Evolutionary conservation across 2,113 vertebrate genomes (phyloP).

Genomic region (Dromaius novaehollandiae): DNA sequence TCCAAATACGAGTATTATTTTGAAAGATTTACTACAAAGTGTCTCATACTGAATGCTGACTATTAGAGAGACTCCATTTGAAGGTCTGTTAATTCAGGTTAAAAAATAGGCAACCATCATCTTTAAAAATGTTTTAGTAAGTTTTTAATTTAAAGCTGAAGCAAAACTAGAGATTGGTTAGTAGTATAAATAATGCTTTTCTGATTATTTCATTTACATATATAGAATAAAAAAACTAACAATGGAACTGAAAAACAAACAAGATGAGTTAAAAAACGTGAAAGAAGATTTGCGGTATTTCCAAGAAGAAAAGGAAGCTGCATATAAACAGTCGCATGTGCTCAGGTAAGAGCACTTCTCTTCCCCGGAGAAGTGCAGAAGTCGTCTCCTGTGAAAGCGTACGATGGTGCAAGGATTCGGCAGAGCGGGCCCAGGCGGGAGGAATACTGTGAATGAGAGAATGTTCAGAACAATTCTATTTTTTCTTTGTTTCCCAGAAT

Average conservation of each 20-base stretch:
- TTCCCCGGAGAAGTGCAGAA: not conserved
- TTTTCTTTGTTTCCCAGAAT: not conserved
- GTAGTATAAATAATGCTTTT: not conserved
- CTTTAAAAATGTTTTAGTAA: not conserved
- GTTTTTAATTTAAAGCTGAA: not conserved
- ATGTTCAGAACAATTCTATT: slow-evolving; percentile 12
- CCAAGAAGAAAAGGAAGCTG: slow-evolving; percentile 72
- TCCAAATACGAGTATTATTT: not conserved
- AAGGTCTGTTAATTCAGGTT: not conserved
- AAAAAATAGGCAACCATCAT: not conserved
- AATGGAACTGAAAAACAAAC: slow-evolving; percentile 75
- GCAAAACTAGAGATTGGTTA: not conserved
- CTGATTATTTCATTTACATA: not conserved
- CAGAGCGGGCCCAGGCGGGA: slow-evolving; percentile 43
- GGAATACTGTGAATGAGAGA: slow-evolving; percentile 58
- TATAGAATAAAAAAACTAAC: slow-evolving; percentile 70
- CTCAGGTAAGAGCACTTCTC: slow-evolving; percentile 77
- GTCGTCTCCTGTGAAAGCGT: not conserved
- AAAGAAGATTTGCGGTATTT: slow-evolving; percentile 65
- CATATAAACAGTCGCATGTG: slow-evolving; percentile 63
- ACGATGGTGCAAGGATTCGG: not conserved
- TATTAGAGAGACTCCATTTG: not conserved
- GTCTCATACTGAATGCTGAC: not conserved
- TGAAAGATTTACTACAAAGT: not conserved
- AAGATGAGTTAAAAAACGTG: slow-evolving; percentile 66